Base-by-base conservation (phyloP, 2,888 invertebrate genomes). In the Harpagoxenus sublaevis region DNA sequence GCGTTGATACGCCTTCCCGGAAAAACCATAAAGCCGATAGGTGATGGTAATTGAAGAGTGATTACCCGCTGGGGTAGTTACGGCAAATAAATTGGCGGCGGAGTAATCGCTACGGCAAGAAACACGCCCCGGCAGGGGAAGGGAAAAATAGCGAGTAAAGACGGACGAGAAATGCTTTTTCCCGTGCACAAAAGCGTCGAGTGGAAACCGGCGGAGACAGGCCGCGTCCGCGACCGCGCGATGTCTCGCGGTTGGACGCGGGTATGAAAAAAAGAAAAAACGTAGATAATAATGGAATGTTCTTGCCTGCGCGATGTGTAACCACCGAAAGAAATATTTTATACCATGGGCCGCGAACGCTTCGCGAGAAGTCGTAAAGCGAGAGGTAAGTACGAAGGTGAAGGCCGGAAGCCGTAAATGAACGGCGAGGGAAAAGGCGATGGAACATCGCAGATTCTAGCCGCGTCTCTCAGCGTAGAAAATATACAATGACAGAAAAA, bases 11-110 rank as follows among this genome's bases (percentile, higher is more conserved):
- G 60, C 12, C 62, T 89, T 89, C 88, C 53, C 68, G 86, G 88
- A 88, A 89, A 84, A 86, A 63, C 51, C 60, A 83, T 83, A 86
- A 87, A 86, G 83, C 48, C 84, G 86, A 89, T 84, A 87, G 86
- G 75, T 71, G 79, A 82, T 82, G 84, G 85, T 86, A 87, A 89
- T 89, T 89, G 89, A 89, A 89, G 89, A 88, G 71, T 82, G 84
- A 89, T 89, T 89, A 87, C 88, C 31, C 39, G 4, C 35, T 45
- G 74, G 39, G 28, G 66, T 73, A 66, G 86, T 89, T 89, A 77
- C 65, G 45, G 84, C 23, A 70, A 84, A 89, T 89, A 89, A 89
- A 89, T 89, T 86, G 88, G 79, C 81, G 83, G 70, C 79, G 60
- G 78, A 87, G 81, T 85, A 84, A 89, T 89, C 81, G 77, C 31